Base-by-base conservation (phyloP, 2,797 vertebrate species). In the Hylomyscus alleni region DNA sequence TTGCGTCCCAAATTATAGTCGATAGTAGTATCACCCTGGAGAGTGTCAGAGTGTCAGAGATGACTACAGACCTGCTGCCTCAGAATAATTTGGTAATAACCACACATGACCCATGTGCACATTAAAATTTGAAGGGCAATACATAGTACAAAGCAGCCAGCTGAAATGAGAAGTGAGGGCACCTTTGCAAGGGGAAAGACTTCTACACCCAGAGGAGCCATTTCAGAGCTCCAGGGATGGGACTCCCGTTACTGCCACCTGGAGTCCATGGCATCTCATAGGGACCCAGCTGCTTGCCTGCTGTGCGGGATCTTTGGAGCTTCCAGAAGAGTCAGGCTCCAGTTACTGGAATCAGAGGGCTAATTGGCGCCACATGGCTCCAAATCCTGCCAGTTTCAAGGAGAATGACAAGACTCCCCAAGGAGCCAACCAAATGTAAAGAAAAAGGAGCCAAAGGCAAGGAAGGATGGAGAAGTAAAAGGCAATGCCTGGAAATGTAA, bases 361-460 rank as follows among this genome's bases (percentile, higher is more conserved):
- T 98, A 97, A 97, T 97, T 98, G 93, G 90, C 82, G 81, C 90
- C 93, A 92, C 77, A 54, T 29, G 82, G 82, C 85, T 94, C 95
- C 88, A 89, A 84, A 91, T 96, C 82, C 95, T 96, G 73, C 94
- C 94, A 97, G 84, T 96, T 96, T 40, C 10, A 4, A 95, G 92
- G 81, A 72, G 67, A 95, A 65, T 90, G 90, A 97, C 97, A 97
- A 96, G 96, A 81, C 90, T 97, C 90, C 93, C 93, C 85, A 95
- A 96, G 93, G 96, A 97, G 75, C 58, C 62, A 96, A 95, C 94
- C 95, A 97, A 96, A 95, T 96, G 92, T 96, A 95, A 97, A 94
- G 82, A 83, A 90, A 89, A 95, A 94, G 83, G 62, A 97, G 93
- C 92, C 93, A 97, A 95, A 84, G 52, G 65, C 86, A 90, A 92